Percentiles rank a stretch among this genome's conserved stretches.
Evolutionary conservation across 2,113 vertebrate genomes (phyloP).

Genomic region (Hippocampus abdominalis): DNA sequence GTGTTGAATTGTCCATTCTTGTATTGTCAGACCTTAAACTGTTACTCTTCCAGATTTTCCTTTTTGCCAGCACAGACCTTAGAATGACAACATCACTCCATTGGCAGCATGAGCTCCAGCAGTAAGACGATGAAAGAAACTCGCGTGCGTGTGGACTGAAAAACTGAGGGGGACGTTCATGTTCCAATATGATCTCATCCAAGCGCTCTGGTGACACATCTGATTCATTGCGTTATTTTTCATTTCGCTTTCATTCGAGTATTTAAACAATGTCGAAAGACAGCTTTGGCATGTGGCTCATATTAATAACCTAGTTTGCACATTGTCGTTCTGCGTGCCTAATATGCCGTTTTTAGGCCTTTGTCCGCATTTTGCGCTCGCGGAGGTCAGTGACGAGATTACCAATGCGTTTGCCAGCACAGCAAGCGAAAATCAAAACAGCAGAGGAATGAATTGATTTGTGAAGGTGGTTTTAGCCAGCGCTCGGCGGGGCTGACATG

Average conservation of each 20-base stretch:
- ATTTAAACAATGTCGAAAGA: conserved; percentile 26
- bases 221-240: conserved; percentile 50
- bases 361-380: conserved; percentile 12
- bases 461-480: conserved; percentile 32
- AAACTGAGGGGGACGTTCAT: conserved; percentile 39
- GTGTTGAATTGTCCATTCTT: conserved; percentile 28
- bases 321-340: conserved; percentile 16
- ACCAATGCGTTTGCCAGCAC: conserved; percentile 35
- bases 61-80: conserved; percentile 27
- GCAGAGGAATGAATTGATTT: conserved; percentile 52
- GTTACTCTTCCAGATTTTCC: conserved; percentile 39
- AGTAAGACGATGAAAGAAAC: conserved; percentile 16
- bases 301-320: conserved; percentile 21
- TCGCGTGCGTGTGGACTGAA: conserved; percentile 39
- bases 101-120: conserved; percentile 17
- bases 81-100: conserved; percentile 15
- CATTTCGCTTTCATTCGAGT: conserved; percentile 26
- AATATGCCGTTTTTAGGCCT: conserved; percentile 7
- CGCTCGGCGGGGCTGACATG: conserved; percentile 33
- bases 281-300: conserved; percentile 6
- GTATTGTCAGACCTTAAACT: conserved; percentile 53
- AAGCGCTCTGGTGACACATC: conserved; percentile 36
- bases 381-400: conserved; percentile 26
- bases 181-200: conserved; percentile 52
- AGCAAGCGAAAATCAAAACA: conserved; percentile 58